phyloP scores from a whole-genome alignment of 2,888 invertebrate genomes.

The Zelleria hepariella region DNA sequence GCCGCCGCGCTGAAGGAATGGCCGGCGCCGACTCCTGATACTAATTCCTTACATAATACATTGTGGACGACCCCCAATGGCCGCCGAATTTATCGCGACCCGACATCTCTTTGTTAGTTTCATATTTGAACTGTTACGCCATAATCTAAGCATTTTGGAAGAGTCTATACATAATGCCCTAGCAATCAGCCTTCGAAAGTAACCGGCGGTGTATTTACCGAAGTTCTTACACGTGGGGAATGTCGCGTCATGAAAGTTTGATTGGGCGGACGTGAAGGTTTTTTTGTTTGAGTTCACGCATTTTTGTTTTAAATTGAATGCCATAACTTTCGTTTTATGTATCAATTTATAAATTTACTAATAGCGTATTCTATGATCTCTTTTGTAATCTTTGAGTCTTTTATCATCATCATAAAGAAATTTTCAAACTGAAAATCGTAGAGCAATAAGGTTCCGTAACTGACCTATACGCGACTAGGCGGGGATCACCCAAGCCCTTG shows the following conservation, averaged over 20 bases:
- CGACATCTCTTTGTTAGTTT: slow-evolving; percentile 33
- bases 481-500: slow-evolving; percentile 26
- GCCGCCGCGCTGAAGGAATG: slow-evolving; percentile 55
- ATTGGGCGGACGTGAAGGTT: not conserved
- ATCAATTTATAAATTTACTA: no score
- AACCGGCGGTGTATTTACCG: no score
- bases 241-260: not conserved
- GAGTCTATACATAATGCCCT: not conserved
- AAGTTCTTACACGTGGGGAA: no score
- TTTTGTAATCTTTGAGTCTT: no score
- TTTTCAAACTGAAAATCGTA: no score
- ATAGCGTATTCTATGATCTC: no score
- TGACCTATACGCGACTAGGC: slow-evolving; percentile 59
- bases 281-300: no score
- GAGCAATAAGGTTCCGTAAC: slow-evolving; percentile 30
- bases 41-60: slow-evolving; percentile 47
- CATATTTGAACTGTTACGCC: slow-evolving; percentile 17
- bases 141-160: not conserved
- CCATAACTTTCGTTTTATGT: no score
- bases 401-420: no score
- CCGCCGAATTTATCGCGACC: slow-evolving; percentile 34
- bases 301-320: not conserved
- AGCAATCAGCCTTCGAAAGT: not conserved
- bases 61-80: slow-evolving; percentile 21
- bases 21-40: slow-evolving; percentile 37